Evolutionary conservation across 2,113 vertebrate species (phyloP).

Genomic region (Oryzias melastigma): DNA sequence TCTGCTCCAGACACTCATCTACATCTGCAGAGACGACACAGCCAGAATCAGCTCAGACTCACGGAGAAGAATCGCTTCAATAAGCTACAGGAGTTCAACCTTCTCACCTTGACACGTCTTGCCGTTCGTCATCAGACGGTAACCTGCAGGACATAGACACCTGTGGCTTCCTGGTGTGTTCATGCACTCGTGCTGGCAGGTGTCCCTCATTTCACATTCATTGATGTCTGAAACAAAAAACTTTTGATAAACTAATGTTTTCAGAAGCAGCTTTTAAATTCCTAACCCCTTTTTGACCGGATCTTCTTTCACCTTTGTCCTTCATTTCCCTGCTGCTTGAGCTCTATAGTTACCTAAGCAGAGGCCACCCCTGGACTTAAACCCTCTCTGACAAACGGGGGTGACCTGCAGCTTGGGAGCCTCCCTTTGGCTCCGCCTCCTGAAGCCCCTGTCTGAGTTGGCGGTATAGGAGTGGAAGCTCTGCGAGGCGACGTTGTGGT

Average conservation of each 20-base stretch:
- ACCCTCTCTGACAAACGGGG: conserved; percentile 84
- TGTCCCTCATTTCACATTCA: conserved; percentile 89
- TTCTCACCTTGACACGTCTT: conserved; percentile 92
- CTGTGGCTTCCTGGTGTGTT: conserved; percentile 91
- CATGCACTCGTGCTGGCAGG: conserved; percentile 93
- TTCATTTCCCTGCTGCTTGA: conserved; percentile 57
- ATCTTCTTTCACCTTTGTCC: conserved; percentile 14
- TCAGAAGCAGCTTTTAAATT: neutral
- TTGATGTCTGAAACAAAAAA: conserved; percentile 84
- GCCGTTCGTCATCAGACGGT: conserved; percentile 87
- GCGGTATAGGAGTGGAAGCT: conserved; percentile 87
- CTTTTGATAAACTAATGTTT: neutral
- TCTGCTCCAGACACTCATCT: conserved; percentile 91
- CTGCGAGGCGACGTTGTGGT: conserved; percentile 90
- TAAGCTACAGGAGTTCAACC: no score
- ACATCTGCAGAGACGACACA: conserved; percentile 77
- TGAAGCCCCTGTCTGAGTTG: conserved; percentile 79
- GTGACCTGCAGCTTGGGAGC: conserved; percentile 2
- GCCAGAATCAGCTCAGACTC: neutral
- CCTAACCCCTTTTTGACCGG: neutral
- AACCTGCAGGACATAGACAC: conserved; percentile 89
- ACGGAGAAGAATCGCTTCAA: neutral
- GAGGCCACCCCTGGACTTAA: conserved; percentile 79
- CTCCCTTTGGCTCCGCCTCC: conserved; percentile 69
- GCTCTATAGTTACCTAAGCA: conserved; percentile 91